Conservation (phyloP, 2,797 vertebrate species). For the Myoxocephalus aenaeus region DNA sequence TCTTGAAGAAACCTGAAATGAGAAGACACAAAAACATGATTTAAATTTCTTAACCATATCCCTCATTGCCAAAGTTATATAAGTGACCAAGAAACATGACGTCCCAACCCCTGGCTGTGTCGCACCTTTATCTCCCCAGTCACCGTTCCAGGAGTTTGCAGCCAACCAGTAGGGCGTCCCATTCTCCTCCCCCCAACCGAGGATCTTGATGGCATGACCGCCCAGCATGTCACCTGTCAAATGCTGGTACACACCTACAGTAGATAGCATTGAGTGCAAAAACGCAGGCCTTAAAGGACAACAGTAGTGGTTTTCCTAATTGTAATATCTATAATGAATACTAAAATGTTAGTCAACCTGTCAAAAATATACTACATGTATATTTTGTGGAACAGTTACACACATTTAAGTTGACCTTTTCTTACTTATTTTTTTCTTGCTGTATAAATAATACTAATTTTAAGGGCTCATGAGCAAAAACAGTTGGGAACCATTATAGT, state of each 20-base stretch:
- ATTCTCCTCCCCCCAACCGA: conserved; percentile 92
- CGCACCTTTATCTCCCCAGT: conserved; percentile 94
- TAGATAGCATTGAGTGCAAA: background rate
- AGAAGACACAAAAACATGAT: background rate
- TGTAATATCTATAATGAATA: background rate
- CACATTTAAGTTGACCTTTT: background rate
- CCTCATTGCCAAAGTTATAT: background rate
- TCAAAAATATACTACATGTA: background rate
- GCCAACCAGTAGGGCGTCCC: conserved; percentile 91
- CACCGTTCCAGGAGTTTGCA: conserved; percentile 96
- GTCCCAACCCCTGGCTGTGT: background rate
- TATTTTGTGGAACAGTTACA: background rate
- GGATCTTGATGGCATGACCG: conserved; percentile 91
- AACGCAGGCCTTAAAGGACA: background rate
- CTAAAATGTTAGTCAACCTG: rapidly evolving
- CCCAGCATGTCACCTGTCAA: conserved; percentile 87
- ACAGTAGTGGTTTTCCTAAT: background rate
- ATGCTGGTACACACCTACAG: conserved; percentile 93
- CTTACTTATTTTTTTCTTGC: background rate
- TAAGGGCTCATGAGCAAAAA: background rate
- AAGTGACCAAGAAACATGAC: background rate
- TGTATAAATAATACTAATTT: background rate
- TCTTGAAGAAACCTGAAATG: conserved; percentile 91
- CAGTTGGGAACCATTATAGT: background rate
- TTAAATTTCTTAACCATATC: background rate